Base-by-base conservation (phyloP, 2,888 invertebrate species). In the Panorpa germanica region DNA sequence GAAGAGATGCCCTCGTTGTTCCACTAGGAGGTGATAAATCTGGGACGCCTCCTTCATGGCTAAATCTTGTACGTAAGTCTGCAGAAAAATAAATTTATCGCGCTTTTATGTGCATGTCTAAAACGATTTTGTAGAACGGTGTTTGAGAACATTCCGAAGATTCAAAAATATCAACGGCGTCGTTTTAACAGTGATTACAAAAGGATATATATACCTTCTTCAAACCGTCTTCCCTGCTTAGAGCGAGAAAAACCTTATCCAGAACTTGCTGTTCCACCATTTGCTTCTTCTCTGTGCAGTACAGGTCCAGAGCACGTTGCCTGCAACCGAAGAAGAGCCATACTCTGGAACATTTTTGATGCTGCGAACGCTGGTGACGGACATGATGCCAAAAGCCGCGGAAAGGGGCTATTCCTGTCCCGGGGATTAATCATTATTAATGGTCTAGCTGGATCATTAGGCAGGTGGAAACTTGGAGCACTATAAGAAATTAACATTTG, bases 381-480 rank as follows among this genome's bases (percentile, higher is more conserved):
- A 17, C 67, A 43, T 91, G 83, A 47, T 88, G 83, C 91, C 90
- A 91, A 49, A 91, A 91, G 12, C 82, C 80, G 43, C 90, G 63
- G 57, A 91, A 93, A 1, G 93, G 91, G 1, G 91, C 91, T 29
- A 93, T 85, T 3, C 93, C 91, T 1, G 91, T 91, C n/a, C n/a
- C n/a, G n/a, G 1, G 88, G 86, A 1, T 88, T 88, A 23, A 91
- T 82, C 44, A 93, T 57, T 36, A 93, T 74, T 18, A 90, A 65
- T 2, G 91, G 90, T 26, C 70, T 65, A 27, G 67, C 64, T 9
- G 65, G 48, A 45, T 88, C 76, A 33, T 64, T 58, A 1, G 91
- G 91, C 44, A 90, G 60, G 45, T 83, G 77, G 58, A 90, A 90
- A 44, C 72, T 75, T 2, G 78, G 72, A 16, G 86, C 86, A 47